phyloP scores from a whole-genome alignment of 92 coral and sea anemone species.

The Palythoa heliodiscus region DNA sequence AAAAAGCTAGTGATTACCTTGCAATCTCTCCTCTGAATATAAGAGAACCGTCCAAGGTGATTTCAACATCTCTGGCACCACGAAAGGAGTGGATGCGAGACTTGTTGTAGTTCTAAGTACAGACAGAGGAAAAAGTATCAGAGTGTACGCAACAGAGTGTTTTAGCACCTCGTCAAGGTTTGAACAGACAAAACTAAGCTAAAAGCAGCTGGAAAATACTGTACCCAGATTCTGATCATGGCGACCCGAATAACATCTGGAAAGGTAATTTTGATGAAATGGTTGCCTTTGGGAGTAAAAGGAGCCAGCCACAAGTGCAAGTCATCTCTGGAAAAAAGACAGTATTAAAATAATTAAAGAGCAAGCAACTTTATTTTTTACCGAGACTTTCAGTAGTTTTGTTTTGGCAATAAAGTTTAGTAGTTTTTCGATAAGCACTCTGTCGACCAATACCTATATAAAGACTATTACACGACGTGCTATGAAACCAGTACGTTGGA shows the following conservation, averaged over 20 bases:
- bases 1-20: slow-evolving; percentile 51
- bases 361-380: too few species aligned
- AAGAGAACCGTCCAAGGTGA: slow-evolving; percentile 76
- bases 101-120: slow-evolving; percentile 89
- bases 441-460: too few species aligned
- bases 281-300: slow-evolving; percentile 75
- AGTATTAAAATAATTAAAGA: neutral
- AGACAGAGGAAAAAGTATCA: neutral
- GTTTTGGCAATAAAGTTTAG: too few species aligned
- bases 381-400: too few species aligned
- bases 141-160: neutral
- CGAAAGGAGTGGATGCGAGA: slow-evolving; percentile 98
- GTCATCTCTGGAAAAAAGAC: slow-evolving; percentile 75
- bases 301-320: slow-evolving; percentile 99
- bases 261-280: slow-evolving; percentile 76
- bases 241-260: slow-evolving; percentile 71
- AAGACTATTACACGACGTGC: too few species aligned
- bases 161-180: neutral
- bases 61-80: slow-evolving; percentile 91
- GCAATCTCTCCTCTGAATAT: slow-evolving; percentile 96
- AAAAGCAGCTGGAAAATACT: neutral
- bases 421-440: too few species aligned
- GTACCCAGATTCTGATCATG: slow-evolving; percentile 96
- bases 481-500: too few species aligned
- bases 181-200: neutral